phyloP scores from a whole-genome alignment of 2,797 vertebrate genomes.

The Benthosema pterotum region DNA sequence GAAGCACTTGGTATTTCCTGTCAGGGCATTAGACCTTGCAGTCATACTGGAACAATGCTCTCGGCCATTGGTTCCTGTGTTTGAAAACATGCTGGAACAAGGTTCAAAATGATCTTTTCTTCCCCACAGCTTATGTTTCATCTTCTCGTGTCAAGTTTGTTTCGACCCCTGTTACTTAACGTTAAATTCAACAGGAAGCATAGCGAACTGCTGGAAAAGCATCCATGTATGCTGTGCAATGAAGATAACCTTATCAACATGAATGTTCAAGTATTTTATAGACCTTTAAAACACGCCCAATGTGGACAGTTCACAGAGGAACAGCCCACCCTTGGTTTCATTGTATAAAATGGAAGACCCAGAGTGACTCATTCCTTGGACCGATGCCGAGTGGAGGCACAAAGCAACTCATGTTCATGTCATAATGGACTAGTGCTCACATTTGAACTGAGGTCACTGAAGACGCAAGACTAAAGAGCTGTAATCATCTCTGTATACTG shows the following conservation, averaged over 20 bases:
- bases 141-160: constrained; percentile 9
- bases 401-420: constrained; percentile 11
- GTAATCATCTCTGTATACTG: constrained; percentile 5
- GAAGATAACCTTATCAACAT: constrained; percentile 60
- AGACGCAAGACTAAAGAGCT: neutral
- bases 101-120: neutral
- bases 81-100: neutral
- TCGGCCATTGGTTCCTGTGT: neutral
- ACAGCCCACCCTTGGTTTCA: neutral
- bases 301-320: neutral
- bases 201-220: constrained; percentile 48
- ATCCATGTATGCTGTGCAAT: constrained; percentile 35
- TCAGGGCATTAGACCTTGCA: too few species aligned
- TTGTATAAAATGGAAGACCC: constrained; percentile 6
- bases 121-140: constrained; percentile 15
- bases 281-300: neutral
- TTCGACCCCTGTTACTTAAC: constrained; percentile 23
- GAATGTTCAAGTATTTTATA: constrained; percentile 19
- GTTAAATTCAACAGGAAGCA: constrained; percentile 56
- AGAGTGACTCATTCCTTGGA: constrained; percentile 14
- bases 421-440: neutral
- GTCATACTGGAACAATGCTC: too few species aligned
- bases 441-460: neutral
- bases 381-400: neutral
- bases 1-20: neutral